These are phyloP conservation scores for Phalanger gymnotis DNA, from an alignment of 2,797 vertebrate genomes.

Conservation along the genomic window DNA sequence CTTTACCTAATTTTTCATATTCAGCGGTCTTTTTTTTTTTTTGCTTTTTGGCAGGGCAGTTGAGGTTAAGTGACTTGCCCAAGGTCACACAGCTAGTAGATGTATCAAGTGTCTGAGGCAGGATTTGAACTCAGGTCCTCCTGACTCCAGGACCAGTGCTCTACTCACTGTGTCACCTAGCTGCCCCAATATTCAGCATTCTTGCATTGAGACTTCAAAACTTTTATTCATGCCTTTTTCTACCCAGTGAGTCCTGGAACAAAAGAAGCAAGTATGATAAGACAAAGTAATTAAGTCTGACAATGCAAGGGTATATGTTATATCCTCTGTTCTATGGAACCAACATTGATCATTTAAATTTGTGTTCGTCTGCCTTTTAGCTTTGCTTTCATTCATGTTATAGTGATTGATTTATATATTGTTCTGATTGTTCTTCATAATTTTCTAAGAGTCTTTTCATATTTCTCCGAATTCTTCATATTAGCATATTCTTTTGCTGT, in stretches of 20 bases:
- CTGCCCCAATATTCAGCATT: too few species aligned
- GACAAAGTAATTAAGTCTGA: not conserved
- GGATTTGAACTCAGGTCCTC: too few species aligned
- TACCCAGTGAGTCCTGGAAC: not conserved
- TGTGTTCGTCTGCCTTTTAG: not conserved
- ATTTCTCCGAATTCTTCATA: not conserved
- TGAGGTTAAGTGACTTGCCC: too few species aligned
- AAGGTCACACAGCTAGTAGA: too few species aligned
- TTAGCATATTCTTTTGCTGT: not conserved
- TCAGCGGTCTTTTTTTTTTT: too few species aligned
- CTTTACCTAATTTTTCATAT: not conserved
- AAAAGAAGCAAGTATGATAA: not conserved
- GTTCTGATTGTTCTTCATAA: not conserved
- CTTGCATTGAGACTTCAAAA: not conserved
- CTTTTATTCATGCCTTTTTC: not conserved
- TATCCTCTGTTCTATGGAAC: not conserved
- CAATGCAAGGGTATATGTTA: not conserved
- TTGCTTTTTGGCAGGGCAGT: too few species aligned
- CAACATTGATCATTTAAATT: not conserved
- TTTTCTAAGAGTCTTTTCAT: not conserved
- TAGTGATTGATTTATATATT: not conserved
- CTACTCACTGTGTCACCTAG: too few species aligned
- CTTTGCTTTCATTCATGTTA: not conserved
- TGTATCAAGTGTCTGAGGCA: too few species aligned
- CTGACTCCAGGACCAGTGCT: too few species aligned